Evolutionary conservation across 2,888 invertebrate genomes (phyloP).

Genomic region (Nymphalis c-album): DNA sequence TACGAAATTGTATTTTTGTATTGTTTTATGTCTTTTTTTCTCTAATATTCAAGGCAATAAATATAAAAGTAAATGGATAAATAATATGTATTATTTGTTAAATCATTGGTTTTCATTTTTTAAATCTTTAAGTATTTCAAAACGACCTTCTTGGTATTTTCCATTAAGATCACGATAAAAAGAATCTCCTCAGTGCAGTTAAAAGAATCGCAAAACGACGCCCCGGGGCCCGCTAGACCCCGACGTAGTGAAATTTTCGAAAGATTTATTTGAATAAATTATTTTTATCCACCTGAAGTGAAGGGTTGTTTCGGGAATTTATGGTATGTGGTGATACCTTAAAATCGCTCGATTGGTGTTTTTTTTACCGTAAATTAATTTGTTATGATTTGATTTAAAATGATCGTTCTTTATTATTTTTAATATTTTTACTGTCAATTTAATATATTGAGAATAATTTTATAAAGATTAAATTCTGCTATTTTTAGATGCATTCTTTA

Average conservation of each 20-base stretch:
- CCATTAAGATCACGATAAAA: conserved; percentile 66
- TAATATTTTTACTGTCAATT: too few relatives aligned
- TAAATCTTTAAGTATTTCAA: background rate
- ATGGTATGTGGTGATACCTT: conserved; percentile 50
- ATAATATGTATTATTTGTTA: too few relatives aligned
- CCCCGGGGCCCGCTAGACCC: conserved; percentile 68
- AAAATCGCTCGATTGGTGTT: conserved; percentile 11
- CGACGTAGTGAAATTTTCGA: conserved; percentile 62
- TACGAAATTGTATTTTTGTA: too few relatives aligned
- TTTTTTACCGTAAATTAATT: background rate
- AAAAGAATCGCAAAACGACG: conserved; percentile 69
- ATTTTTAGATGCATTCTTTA: too few relatives aligned
- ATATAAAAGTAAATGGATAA: too few relatives aligned
- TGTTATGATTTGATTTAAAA: conserved; percentile 11
- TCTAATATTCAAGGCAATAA: too few relatives aligned
- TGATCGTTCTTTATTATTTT: background rate
- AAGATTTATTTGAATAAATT: conserved; percentile 81
- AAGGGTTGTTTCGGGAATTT: conserved; percentile 74
- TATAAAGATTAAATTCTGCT: too few relatives aligned
- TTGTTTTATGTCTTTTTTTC: too few relatives aligned
- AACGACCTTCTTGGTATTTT: conserved; percentile 55
- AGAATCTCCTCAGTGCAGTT: conserved; percentile 65
- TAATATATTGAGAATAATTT: too few relatives aligned
- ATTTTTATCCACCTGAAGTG: conserved; percentile 76
- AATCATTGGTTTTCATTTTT: too few relatives aligned